Evolutionary conservation across 2,888 invertebrate genomes (phyloP), one percentile per base, ranked within the genome.

Genomic region (Polyommatus iphigenia): DNA sequence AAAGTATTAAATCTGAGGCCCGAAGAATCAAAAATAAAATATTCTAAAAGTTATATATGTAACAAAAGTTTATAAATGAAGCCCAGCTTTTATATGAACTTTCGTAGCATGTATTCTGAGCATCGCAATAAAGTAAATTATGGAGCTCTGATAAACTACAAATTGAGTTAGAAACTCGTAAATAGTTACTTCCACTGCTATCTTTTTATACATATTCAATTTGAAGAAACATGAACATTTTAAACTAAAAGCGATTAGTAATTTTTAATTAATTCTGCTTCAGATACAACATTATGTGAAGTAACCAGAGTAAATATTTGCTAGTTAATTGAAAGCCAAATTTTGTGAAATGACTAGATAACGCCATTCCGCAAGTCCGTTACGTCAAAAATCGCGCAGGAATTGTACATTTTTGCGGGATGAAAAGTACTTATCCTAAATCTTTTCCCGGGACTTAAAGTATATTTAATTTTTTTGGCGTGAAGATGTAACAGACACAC

Each of bases 91-190:
- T 67, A 5, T 13, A 6, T 67, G 29, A 32, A 67, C 29, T 29
- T 67, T 67, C 29, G 6, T 67, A 8, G 29, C 29, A 67, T 24
- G 3, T 24, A 29, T 29, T 7, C 3, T 29, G 29, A 67, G 29
- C 13, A 67, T 67, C 15, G 62, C 7, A 67, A 29, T 29, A 5
- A 54, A 67, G 15, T 1, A 18, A 32, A 6, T 67, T 29, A 67
- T 67, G 15, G 5, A 67, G 67, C 15, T 15, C 15, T 67, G 67
- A 29, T 67, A 59, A 1, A 67, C 62, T 67, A 67, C 6, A 29
- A 29, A 89, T 90, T 86, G 87, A 88, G 89, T 89, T 87, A 88
- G 85, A 89, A 87, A 84, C 83, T 83, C 87, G 89, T 92, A 91
- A 92, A 90, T 81, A 85, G 88, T 91, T 91, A 92, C 90, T 91